Conservation (phyloP, 1,140 invertebrate species). For the Antheraea mylitta region DNA sequence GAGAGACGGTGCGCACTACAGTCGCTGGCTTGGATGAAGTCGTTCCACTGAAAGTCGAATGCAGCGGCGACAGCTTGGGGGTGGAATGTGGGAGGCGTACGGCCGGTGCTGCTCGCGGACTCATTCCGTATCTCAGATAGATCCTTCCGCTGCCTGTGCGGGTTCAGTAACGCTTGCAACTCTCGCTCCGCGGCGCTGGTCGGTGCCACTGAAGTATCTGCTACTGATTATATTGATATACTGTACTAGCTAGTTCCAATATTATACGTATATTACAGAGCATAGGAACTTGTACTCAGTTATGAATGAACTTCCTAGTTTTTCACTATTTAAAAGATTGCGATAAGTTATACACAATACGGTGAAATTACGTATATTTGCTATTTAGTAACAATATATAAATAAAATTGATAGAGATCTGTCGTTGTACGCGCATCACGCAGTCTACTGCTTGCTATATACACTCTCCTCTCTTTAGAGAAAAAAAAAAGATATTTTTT, state of each 20-base stretch:
- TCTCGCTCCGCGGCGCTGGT: conserved; percentile 46
- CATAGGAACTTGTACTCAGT: too few species aligned
- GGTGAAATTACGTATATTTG: too few species aligned
- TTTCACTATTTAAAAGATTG: too few species aligned
- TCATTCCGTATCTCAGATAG: conserved; percentile 6
- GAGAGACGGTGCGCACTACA: conserved; percentile 16
- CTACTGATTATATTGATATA: not conserved
- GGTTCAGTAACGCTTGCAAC: conserved; percentile 38
- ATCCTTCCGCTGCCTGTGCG: conserved; percentile 43
- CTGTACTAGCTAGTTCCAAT: not conserved
- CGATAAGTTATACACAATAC: too few species aligned
- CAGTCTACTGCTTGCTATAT: too few species aligned
- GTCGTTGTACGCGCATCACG: too few species aligned
- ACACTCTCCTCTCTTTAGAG: too few species aligned
- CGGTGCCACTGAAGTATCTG: conserved; percentile 5
- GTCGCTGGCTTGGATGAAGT: conserved; percentile 35
- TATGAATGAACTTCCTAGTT: too few species aligned
- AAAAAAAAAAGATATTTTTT: too few species aligned
- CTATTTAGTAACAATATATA: too few species aligned
- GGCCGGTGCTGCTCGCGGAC: not conserved
- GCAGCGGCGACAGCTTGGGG: conserved; percentile 34
- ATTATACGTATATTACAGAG: too few species aligned
- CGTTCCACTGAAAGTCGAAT: conserved; percentile 43
- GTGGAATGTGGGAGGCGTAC: conserved; percentile 21
- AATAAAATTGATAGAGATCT: too few species aligned